Evolutionary conservation across 2,888 invertebrate genomes (phyloP), one percentile per base, ranked within the genome.

Genomic region (Mesodorylaimus sp.): DNA sequence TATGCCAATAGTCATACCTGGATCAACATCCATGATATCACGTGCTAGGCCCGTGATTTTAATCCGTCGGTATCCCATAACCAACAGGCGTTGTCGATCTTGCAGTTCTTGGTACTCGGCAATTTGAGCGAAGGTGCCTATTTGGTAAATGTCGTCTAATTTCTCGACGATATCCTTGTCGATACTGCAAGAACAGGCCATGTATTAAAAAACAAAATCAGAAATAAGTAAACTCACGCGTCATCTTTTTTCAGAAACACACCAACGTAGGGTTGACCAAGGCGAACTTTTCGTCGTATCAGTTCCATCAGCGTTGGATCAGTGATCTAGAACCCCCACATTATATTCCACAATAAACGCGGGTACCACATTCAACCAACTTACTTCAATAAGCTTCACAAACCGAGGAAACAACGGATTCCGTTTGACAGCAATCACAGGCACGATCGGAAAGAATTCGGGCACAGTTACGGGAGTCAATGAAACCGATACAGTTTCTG

Each of bases 331-430:
- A 52, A 59, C 59, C 7, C 47, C 27, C 13, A 39, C 28, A 13
- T 45, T 45, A 48, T 21, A 32, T 25, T 1, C 48, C 29, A 50
- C 46, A n/a, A 36, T 3, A 37, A 45, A 29, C 36, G n/a, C n/a
- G n/a, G n/a, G n/a, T n/a, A 21, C 21, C n/a, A 3, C 44, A 13
- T 5, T 23, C 7, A 7, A 24, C 25, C n/a, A 16, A 42, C 61
- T 58, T 65, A 86, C 84, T 76, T 95, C 95, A 55, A 99, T 79
- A 58, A 97, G 77, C 73, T 97, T 97, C 59, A 95, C 89, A 69
- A 97, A 97, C 59, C 87, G 78, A 23, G 97, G 97, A 72, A 97
- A 97, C 1, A 97, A 83, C 2, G 95, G 93, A 73, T 91, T 87
- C 58, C 89, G 77, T 61, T 76, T 81, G 55, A 95, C 83, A 0